A percentile compares a stretch with the other conserved stretches of the same genome.
These are phyloP conservation scores for Oryzias curvinotus DNA, from an alignment of 2,113 vertebrate genomes.

Conservation along the genomic window DNA sequence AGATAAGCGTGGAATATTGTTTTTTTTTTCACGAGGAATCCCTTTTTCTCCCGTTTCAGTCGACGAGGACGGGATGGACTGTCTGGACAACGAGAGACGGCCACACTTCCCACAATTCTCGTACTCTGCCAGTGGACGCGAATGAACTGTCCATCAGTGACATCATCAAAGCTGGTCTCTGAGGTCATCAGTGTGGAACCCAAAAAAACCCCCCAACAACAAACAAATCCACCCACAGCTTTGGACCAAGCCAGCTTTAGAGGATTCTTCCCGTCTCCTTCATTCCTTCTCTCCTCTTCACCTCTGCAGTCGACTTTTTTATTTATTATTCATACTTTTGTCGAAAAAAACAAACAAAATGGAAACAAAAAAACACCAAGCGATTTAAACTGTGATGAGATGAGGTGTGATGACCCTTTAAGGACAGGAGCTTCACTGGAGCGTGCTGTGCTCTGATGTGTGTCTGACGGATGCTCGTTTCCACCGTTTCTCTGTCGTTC, in stretches of 20 bases:
- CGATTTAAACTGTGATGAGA: conserved; percentile 46
- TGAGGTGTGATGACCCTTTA: conserved; percentile 51
- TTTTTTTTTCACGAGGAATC: neutral
- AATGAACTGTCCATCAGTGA: conserved; percentile 77
- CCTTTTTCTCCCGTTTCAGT: conserved; percentile 67
- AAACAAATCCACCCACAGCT: conserved; percentile 39
- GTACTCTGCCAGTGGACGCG: conserved; percentile 96
- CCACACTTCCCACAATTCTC: conserved; percentile 99
- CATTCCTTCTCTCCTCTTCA: conserved; percentile 51
- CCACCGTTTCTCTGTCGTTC: conserved; percentile 24
- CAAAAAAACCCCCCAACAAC: neutral
- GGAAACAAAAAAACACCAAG: conserved; percentile 12
- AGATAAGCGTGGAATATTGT: too few species aligned
- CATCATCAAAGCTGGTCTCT: conserved; percentile 78
- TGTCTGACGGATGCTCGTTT: conserved; percentile 24
- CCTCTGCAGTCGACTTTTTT: conserved; percentile 41
- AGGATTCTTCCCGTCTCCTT: conserved; percentile 42
- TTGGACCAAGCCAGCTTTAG: conserved; percentile 49
- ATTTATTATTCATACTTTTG: conserved; percentile 51
- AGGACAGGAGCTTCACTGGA: conserved; percentile 44
- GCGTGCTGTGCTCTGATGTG: conserved; percentile 68
- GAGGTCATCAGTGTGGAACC: conserved; percentile 72
- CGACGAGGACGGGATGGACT: conserved; percentile 97
- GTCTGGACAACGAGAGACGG: conserved; percentile 93
- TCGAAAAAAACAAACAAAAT: neutral